Base-by-base conservation (phyloP, 2,113 vertebrate genomes). In the Probosciger aterrimus region DNA sequence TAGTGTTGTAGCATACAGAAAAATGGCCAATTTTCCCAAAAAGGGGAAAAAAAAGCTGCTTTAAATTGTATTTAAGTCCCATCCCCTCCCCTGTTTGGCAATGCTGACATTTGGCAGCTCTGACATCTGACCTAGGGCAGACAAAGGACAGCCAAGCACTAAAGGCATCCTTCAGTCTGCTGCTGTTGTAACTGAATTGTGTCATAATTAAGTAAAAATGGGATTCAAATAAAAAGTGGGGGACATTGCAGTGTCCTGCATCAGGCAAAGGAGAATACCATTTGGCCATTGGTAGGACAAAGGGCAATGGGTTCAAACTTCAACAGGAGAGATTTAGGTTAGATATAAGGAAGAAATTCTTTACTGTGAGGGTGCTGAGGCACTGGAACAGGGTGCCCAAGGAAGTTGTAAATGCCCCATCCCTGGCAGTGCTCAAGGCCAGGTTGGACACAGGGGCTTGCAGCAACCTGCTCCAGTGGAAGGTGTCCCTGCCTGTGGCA, bases 61-160 rank as follows among this genome's bases (percentile, higher is more conserved):
- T 82, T 69, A 41, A 77, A 39, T 39, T 17, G 8, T 22, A 57
- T 85, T 82, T 69, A 74, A 70, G n/a, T 62, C 59, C 20, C 18
- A 53, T 85, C 12, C 28, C 52, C 37, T 74, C 37, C 62, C 11
- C 47, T 67, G 15, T 92, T 63, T 83, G 70, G 75, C 63, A 94
- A 73, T 0, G 0, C 9, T 80, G 94, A 85, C 37, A 44, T 90
- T 90, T 86, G 95, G 91, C 79, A 91, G 79, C 71, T 79, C 82
- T 92, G 88, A 90, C 88, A 86, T 70, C 86, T 90, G 95, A 94
- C 86, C 94, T 46, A 74, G 28, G 86, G 88, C 82, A 86, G 76
- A 24, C 79, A 69, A 69, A 82, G 71, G 71, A 86, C 85, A 93
- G 86, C 68, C 80, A 92, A 86, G 80, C 59, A n/a, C 73, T 86